Evolutionary conservation across 2,888 invertebrate species (phyloP), one percentile per base, ranked within the genome.

Genomic region (Corbicula japonica): DNA sequence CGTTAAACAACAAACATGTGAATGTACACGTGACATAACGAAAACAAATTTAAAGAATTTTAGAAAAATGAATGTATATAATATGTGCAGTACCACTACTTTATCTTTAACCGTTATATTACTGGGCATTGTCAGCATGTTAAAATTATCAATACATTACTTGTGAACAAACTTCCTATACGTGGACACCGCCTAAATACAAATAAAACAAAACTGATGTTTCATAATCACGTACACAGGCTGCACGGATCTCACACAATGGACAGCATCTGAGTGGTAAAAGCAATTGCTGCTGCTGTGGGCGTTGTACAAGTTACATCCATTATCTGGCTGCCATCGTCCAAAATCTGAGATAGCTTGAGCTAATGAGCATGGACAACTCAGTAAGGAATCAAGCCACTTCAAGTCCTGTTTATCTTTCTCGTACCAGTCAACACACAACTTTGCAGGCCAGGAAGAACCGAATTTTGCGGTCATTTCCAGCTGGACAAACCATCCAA

Each of bases 301-400:
- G 41, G 96, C 96, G 18, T 94, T 93, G 93, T 98, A 98, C 54
- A 90, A 73, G 75, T 87, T 87, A 74, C 93, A 93, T 5, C 88
- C 84, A 4, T 85, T 71, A 61, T 91, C 90, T 0, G 99, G 98
- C 93, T 98, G 95, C 93, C 96, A 99, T 23, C 98, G 95, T 5
- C 99, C 99, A 93, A 97, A 97, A 93, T 99, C 99, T 65, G 96
- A 95, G 2, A 97, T 92, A 0, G 99, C 99, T 92, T 99, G 99
- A 83, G 97, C 95, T 84, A 98, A 93, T 0, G 96, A 97, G 92
- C 99, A 99, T 0, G 99, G 99, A 88, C 99, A 99, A 21, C 44
- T 46, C 2, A 71, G 83, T 1, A 80, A 68, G 12, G 52, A 26
- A 12, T 80, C 35, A 35, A 54, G n/a, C 71, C 71, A 72, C 21